phyloP scores from a whole-genome alignment of 2,888 invertebrate genomes.

The Nephrotoma guestfalica region DNA sequence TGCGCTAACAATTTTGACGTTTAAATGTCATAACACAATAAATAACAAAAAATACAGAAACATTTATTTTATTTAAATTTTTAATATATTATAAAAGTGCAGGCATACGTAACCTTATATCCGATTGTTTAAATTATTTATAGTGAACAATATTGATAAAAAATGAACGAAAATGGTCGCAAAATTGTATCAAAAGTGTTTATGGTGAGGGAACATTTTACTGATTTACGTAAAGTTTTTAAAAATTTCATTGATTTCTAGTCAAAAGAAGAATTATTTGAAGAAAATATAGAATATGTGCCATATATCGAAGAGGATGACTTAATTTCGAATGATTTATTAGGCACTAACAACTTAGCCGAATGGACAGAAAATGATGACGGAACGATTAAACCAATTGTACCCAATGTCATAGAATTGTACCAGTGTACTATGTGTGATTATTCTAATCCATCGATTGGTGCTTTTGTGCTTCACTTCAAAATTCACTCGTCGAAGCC shows the following conservation, averaged over 20 bases:
- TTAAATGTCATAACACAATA: background rate
- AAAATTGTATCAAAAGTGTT: background rate
- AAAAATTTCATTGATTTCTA: background rate
- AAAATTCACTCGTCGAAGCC: constrained; percentile 7
- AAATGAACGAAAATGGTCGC: background rate
- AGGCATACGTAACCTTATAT: background rate
- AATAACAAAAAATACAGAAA: background rate
- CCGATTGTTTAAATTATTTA: background rate
- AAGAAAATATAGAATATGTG: constrained; percentile 2
- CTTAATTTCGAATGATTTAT: background rate
- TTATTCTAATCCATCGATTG: constrained; percentile 8
- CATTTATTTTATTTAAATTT: background rate
- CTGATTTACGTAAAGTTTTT: background rate
- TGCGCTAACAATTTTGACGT: background rate
- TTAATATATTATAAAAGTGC: background rate
- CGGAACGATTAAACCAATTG: background rate
- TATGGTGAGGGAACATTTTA: background rate
- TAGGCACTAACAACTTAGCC: background rate
- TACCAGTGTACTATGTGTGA: constrained; percentile 15
- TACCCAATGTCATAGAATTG: background rate
- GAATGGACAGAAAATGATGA: background rate
- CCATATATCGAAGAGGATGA: background rate
- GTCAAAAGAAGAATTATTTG: background rate
- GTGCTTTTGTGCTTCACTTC: constrained; percentile 11
- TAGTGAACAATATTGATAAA: background rate